Evolutionary conservation across 2,113 vertebrate genomes (phyloP).

Genomic region (Mola mola): DNA sequence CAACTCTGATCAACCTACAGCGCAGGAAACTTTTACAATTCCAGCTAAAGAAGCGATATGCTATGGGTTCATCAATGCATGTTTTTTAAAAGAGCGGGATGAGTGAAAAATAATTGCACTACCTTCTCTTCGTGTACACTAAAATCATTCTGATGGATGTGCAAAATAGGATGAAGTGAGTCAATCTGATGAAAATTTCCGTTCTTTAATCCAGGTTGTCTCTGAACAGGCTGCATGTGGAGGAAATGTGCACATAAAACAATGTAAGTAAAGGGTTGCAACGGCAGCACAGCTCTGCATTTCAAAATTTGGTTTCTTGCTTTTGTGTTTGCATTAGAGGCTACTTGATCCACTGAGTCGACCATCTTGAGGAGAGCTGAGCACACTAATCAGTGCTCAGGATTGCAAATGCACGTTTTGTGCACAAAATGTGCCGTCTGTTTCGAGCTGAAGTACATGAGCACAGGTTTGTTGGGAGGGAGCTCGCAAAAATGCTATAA

Average conservation of each 20-base stretch:
- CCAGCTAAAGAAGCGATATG: constrained; percentile 1
- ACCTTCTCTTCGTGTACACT: not conserved
- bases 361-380: not conserved
- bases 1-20: constrained; percentile 3
- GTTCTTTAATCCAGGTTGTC: constrained; percentile 35
- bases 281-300: constrained; percentile 6
- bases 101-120: constrained; percentile 2
- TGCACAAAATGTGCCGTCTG: not conserved
- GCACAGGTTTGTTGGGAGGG: not conserved
- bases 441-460: constrained; percentile 13
- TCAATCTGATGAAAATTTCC: constrained; percentile 37
- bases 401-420: not conserved
- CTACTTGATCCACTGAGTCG: not conserved
- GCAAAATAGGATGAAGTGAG: constrained; percentile 27
- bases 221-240: constrained; percentile 23
- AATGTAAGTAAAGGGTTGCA: not conserved
- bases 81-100: constrained; percentile 5
- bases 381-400: not conserved
- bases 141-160: constrained; percentile 11
- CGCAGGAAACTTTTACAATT: not conserved
- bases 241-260: constrained; percentile 3
- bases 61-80: not conserved
- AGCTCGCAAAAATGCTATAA: not conserved
- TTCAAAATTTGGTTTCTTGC: constrained; percentile 5
- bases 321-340: constrained; percentile 22